Percentiles rank a stretch among this genome's conserved stretches.
phyloP scores from a whole-genome alignment of 1,140 invertebrate species.

The Telenomus remus region DNA sequence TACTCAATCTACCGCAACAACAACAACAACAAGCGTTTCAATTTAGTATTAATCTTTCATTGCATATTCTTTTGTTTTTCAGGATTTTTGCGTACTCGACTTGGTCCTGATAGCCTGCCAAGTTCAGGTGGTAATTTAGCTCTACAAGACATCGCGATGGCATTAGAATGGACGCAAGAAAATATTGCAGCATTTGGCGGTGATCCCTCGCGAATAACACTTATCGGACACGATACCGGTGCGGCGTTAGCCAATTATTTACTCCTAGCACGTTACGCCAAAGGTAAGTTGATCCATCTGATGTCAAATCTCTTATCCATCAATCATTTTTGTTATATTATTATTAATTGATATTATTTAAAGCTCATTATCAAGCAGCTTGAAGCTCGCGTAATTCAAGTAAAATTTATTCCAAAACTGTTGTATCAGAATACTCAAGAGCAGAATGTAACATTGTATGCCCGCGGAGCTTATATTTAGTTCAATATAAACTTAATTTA shows the following conservation, averaged over 20 bases:
- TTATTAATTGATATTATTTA: too few species aligned
- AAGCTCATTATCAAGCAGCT: too few species aligned
- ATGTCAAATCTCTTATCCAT: too few species aligned
- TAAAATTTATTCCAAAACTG: too few species aligned
- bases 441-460: too few species aligned
- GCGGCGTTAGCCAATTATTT: conserved; percentile 90
- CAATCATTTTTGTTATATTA: conserved; percentile 7
- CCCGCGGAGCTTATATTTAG: too few species aligned
- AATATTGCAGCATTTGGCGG: conserved; percentile 89
- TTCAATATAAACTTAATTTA: too few species aligned
- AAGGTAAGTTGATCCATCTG: conserved; percentile 76
- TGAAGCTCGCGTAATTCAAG: too few species aligned
- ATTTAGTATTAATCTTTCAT: too few species aligned
- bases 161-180: conserved; percentile 83
- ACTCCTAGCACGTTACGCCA: conserved; percentile 83
- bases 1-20: not conserved
- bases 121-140: conserved; percentile 81
- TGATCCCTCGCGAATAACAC: conserved; percentile 85
- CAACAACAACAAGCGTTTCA: too few species aligned
- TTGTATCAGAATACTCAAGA: too few species aligned
- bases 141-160: conserved; percentile 84
- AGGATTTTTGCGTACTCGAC: conserved; percentile 83
- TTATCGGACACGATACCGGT: conserved; percentile 91
- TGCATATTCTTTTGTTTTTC: not conserved
- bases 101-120: conserved; percentile 73